Base-by-base conservation (phyloP, 53 echinoderm and acorn worm genomes). In the Apostichopus leukothele region DNA sequence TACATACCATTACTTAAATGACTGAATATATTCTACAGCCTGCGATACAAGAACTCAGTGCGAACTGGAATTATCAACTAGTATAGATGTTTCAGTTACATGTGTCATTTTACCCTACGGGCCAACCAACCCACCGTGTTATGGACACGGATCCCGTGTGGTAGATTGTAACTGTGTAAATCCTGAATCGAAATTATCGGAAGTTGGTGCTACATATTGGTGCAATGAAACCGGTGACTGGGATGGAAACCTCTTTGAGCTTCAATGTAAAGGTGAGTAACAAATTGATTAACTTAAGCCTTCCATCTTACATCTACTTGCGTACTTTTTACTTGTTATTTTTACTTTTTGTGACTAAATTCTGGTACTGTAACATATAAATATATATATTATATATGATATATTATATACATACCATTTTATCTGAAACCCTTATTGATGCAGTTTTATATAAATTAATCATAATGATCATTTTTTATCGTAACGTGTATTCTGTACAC, bases 41-140 rank as follows among this genome's bases (percentile, higher is more conserved):
- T 81, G 81, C 16, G 60, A 81, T 81, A 81, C 55, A 7, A n/a
- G 20, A n/a, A 81, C 54, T 1, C 81, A 81, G 12, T 81, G 81
- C 20, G 19, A 9, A 9, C 59, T 81, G n/a, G 25, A 81, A 20
- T 21, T 22, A 52, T 55, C 81, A 9, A 5, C 22, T 11, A 54
- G 20, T 1, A 6, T 7, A 55, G 22, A 55, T 14, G 20, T 16
- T 19, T 57, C 57, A 57, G 57, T 77, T 27, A 53, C 23, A 54
- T 81, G 81, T 81, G 59, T 22, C 6, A 16, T 22, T 16, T 81
- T 59, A 6, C 59, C 81, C 53, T 81, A 81, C 18, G 81, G 81
- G 23, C 81, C 21, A 21, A 81, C 81, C 12, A 59, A 81, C 20
- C 54, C 59, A 53, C 16, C 59, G 5, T 81, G 81, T 59, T 81